Percentiles rank a stretch among this genome's conserved stretches.
phyloP scores from a whole-genome alignment of 2,797 vertebrate species.

The Apogon hyalosoma region DNA sequence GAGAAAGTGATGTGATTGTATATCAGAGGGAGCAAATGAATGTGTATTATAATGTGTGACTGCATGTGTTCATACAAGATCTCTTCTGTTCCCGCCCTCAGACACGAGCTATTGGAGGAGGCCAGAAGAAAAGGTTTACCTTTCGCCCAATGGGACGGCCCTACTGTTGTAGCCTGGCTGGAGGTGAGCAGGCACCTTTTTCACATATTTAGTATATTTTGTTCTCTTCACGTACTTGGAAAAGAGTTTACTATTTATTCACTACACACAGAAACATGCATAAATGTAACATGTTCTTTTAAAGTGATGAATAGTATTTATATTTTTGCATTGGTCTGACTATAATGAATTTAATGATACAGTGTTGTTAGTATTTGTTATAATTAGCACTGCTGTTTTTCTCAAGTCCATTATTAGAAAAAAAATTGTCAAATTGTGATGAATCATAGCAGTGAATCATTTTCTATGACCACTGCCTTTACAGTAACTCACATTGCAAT shows the following conservation, averaged over 20 bases:
- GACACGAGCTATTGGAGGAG: slow-evolving; percentile 95
- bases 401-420: neutral
- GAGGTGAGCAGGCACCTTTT: slow-evolving; percentile 85
- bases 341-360: neutral
- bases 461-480: slow-evolving; percentile 7
- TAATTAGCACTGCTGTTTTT: neutral
- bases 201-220: slow-evolving; percentile 46
- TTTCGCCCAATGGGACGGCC: slow-evolving; percentile 97
- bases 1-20: slow-evolving; percentile 4
- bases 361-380: neutral
- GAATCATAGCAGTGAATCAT: slow-evolving; percentile 17
- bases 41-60: slow-evolving; percentile 8
- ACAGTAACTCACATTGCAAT: neutral
- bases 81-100: slow-evolving; percentile 77
- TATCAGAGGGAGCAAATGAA: slow-evolving; percentile 27
- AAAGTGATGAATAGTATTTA: no score
- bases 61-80: slow-evolving; percentile 18
- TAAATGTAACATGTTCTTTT: neutral
- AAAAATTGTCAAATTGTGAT: slow-evolving; percentile 1
- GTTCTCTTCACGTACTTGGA: no score
- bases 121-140: slow-evolving; percentile 93
- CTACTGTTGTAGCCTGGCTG: slow-evolving; percentile 96
- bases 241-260: slow-evolving; percentile 87
- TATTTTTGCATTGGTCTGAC: neutral
- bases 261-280: neutral